These are phyloP conservation scores for Okamejei kenojei DNA, from an alignment of 2,797 vertebrate species.

Conservation along the genomic window DNA sequence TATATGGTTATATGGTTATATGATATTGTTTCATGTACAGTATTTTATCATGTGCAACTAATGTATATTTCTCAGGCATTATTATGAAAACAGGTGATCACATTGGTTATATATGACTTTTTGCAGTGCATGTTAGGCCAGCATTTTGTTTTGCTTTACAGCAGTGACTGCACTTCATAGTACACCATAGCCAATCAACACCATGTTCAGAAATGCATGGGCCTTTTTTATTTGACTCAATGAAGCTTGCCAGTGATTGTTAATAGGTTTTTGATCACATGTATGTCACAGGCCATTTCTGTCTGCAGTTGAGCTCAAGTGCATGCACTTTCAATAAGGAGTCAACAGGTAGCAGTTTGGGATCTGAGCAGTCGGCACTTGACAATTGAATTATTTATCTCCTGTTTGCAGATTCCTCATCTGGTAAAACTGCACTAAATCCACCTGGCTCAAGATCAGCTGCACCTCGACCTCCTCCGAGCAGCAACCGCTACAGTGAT, in stretches of 20 bases:
- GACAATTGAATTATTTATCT: neutral
- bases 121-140: too few species aligned
- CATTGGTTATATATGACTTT: too few species aligned
- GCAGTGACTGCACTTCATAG: too few species aligned
- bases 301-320: neutral
- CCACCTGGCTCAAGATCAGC: constrained; percentile 68
- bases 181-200: too few species aligned
- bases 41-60: too few species aligned
- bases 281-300: neutral
- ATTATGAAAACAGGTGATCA: too few species aligned
- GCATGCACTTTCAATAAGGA: neutral
- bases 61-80: too few species aligned
- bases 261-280: neutral
- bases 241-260: neutral
- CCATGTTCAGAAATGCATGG: too few species aligned
- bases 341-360: neutral
- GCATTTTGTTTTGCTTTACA: too few species aligned
- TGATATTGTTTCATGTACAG: too few species aligned
- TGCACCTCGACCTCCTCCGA: constrained; percentile 67
- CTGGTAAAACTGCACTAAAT: constrained; percentile 66
- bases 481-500: constrained; percentile 58
- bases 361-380: neutral
- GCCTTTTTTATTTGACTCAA: neutral
- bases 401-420: constrained; percentile 61
- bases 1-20: too few species aligned